phyloP scores from a whole-genome alignment of 1,140 invertebrate species.

The Ceratina australensis region DNA sequence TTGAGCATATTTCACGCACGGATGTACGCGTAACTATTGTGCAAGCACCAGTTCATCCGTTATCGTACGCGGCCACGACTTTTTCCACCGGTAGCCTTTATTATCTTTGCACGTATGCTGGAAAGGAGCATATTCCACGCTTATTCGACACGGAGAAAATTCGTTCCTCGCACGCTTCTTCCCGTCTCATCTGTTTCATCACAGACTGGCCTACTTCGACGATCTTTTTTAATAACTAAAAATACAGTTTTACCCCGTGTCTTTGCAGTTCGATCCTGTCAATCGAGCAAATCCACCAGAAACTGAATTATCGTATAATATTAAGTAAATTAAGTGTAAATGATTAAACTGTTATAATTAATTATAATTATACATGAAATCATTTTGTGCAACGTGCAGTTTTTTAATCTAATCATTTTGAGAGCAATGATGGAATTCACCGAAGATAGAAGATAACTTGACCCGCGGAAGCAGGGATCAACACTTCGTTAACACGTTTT shows the following conservation, averaged over 20 bases:
- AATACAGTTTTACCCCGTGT: not conserved
- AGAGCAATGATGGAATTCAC: no score
- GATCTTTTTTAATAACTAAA: not conserved
- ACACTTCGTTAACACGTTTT: no score
- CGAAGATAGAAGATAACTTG: no score
- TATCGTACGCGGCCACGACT: constrained; percentile 14
- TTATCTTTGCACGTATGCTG: constrained; percentile 1
- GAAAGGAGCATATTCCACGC: constrained; percentile 14
- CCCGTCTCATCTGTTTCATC: not conserved
- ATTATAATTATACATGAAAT: no score
- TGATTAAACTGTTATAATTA: no score
- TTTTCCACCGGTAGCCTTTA: constrained; percentile 1
- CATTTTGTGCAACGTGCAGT: no score
- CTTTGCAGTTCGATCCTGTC: not conserved
- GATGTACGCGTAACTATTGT: constrained; percentile 16
- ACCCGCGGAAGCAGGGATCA: no score
- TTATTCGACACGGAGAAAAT: constrained; percentile 14
- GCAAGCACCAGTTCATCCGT: constrained; percentile 8
- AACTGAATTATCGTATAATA: no score
- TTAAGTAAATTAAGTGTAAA: not conserved
- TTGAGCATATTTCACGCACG: constrained; percentile 25
- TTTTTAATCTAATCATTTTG: no score
- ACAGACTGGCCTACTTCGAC: constrained; percentile 12
- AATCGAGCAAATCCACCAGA: not conserved
- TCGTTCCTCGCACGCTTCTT: not conserved